phyloP scores from a whole-genome alignment of 2,888 invertebrate species.

The Xestia ashworthii region DNA sequence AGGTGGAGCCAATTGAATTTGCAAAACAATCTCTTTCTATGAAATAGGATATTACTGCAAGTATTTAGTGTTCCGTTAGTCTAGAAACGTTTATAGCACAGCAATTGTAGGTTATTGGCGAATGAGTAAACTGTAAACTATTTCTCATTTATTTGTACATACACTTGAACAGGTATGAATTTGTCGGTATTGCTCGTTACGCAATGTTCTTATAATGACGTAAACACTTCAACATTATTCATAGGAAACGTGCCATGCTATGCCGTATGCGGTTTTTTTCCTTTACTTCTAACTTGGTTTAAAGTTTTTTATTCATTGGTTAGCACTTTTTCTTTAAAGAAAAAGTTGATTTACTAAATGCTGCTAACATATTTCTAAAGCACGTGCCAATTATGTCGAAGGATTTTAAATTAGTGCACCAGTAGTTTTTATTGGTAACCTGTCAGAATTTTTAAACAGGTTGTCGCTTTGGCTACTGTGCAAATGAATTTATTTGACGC shows the following conservation, averaged over 20 bases:
- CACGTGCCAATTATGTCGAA: conserved; percentile 53
- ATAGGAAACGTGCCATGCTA: conserved; percentile 51
- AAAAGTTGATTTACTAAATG: conserved; percentile 52
- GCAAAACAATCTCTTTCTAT: conserved; percentile 47
- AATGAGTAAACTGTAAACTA: conserved; percentile 51
- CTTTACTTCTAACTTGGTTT: conserved; percentile 35
- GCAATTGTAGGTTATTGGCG: conserved; percentile 53
- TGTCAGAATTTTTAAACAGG: conserved; percentile 43
- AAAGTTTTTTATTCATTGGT: conserved; percentile 35
- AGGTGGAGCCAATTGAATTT: conserved; percentile 57
- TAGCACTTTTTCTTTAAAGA: conserved; percentile 49
- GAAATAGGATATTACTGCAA: conserved; percentile 58
- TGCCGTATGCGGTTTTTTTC: conserved; percentile 58
- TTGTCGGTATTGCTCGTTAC: conserved; percentile 58
- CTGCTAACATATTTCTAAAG: conserved; percentile 45
- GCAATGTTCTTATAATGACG: conserved; percentile 63
- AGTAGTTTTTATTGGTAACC: conserved; percentile 41
- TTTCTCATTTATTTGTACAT: conserved; percentile 47
- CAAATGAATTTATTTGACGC: conserved; percentile 32
- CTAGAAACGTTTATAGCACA: conserved; percentile 23
- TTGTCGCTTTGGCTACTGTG: conserved; percentile 44
- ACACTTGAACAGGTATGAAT: conserved; percentile 37
- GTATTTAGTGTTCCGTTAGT: conserved; percentile 50
- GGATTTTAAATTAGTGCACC: conserved; percentile 54
- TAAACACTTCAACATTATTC: conserved; percentile 53